Evolutionary conservation across 1,140 invertebrate species (phyloP), one percentile per base, ranked within the genome.

Genomic region (Saccostrea echinata): DNA sequence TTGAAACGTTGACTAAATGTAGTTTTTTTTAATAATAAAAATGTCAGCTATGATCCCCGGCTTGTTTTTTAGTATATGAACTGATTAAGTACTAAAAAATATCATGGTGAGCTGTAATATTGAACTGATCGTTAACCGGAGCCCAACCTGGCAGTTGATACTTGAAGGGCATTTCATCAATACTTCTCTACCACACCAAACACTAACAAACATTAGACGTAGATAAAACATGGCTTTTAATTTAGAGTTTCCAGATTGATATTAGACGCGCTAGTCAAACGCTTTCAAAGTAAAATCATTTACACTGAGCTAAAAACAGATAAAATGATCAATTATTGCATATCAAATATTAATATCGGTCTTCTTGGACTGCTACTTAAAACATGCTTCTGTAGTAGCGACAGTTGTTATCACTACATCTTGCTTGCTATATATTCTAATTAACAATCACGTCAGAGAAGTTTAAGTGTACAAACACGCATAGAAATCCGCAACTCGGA

Each of bases 271-370:
- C 21, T 64, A 64, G n/a, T 64, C 57, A 64, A 27, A 76, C 11
- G 68, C 55, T 12, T 76, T 76, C 68, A 76, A 76, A 76, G 13
- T 71, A 30, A 71, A 71, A 30, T 21, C 64, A 30, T 71, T 27
- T 27, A 8, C n/a, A 76, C 16, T 9, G 24, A 30, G 68, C 27
- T 33, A 16, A 33, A 33, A 76, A 76, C 68, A 76, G 68, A 76
- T 27, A 27, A 33, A 76, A 33, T 24, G 68, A 76, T 27, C 68
- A 30, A 64, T 76, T 33, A 76, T 76, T 76, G 68, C 68, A 76
- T 76, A 76, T 76, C 68, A 76, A 76, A 76, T 76, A 76, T 76
- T 76, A 33, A 76, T 76, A 33, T 3, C 3, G 27, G 24, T 33
- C 68, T 30, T 33, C 16, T 33, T 27, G 24, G 68, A 16, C 68